phyloP scores from a whole-genome alignment of 2,888 invertebrate species.

The Drosophila melanosoma region DNA sequence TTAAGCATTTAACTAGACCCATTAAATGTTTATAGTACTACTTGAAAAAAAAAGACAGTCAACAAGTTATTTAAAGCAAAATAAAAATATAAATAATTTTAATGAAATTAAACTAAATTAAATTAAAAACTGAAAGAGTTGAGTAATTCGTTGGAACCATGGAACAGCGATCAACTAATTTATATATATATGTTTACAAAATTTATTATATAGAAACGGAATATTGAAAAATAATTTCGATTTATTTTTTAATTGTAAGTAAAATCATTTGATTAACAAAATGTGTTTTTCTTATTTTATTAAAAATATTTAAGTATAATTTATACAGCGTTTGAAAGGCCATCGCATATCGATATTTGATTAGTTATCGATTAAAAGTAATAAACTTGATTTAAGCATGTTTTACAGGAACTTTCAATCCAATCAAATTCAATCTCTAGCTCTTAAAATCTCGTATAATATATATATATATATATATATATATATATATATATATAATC shows the following conservation, averaged over 20 bases:
- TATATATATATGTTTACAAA: neutral
- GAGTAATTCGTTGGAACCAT: neutral
- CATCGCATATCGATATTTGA: no score
- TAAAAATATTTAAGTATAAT: neutral
- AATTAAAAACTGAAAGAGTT: neutral
- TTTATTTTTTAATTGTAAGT: neutral
- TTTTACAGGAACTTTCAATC: no score
- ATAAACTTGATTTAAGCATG: no score
- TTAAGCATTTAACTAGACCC: neutral
- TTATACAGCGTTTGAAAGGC: neutral
- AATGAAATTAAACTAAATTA: neutral
- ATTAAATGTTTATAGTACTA: neutral
- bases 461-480: neutral
- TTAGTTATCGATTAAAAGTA: no score
- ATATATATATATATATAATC: no score
- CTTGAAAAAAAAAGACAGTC: neutral
- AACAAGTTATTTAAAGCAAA: neutral
- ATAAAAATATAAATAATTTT: neutral
- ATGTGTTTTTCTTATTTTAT: neutral
- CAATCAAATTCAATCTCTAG: accelerated
- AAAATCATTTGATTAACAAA: neutral
- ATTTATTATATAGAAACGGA: neutral
- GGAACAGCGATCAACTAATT: neutral
- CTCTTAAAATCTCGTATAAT: accelerated
- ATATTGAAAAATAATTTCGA: neutral